Percentiles rank a stretch among this genome's conserved stretches.
phyloP scores from a whole-genome alignment of 2,888 invertebrate genomes.

The Cinara cedri region DNA sequence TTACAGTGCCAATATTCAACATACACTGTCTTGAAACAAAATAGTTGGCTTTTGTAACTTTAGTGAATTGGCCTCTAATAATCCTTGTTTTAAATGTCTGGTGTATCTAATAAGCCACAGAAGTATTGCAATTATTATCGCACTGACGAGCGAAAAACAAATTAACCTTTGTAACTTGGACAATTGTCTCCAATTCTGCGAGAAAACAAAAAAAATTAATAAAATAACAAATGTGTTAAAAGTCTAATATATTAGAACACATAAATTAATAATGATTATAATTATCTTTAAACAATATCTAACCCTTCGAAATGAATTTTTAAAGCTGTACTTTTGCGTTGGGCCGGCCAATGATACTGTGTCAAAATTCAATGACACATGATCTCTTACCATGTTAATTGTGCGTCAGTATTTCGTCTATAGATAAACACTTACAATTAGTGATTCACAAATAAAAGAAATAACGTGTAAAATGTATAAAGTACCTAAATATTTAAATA shows the following conservation, averaged over 20 bases:
- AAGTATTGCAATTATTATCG: constrained; percentile 68
- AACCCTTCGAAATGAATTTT: constrained; percentile 42
- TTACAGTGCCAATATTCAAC: neutral
- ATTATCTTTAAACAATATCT: neutral
- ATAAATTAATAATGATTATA: neutral
- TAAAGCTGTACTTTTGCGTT: constrained; percentile 35
- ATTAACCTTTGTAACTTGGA: constrained; percentile 83
- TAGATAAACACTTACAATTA: neutral
- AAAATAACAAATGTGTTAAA: neutral
- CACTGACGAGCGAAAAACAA: constrained; percentile 70
- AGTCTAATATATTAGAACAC: too few species aligned
- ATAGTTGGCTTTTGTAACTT: constrained; percentile 35
- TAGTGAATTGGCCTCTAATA: constrained; percentile 4
- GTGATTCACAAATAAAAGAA: too few species aligned
- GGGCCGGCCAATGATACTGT: constrained; percentile 38
- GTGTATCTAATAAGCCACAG: constrained; percentile 32
- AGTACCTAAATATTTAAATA: neutral
- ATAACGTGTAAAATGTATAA: neutral
- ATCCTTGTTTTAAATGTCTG: constrained; percentile 2
- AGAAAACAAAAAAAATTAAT: constrained; percentile 60
- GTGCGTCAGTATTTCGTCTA: neutral
- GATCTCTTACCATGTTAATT: constrained; percentile 56
- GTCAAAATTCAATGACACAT: constrained; percentile 58
- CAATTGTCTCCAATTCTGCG: constrained; percentile 84
- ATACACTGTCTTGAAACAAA: constrained; percentile 27